Percentiles rank a stretch among this genome's conserved stretches.
phyloP scores from a whole-genome alignment of 2,113 vertebrate genomes.

The Nycticorax nycticorax region DNA sequence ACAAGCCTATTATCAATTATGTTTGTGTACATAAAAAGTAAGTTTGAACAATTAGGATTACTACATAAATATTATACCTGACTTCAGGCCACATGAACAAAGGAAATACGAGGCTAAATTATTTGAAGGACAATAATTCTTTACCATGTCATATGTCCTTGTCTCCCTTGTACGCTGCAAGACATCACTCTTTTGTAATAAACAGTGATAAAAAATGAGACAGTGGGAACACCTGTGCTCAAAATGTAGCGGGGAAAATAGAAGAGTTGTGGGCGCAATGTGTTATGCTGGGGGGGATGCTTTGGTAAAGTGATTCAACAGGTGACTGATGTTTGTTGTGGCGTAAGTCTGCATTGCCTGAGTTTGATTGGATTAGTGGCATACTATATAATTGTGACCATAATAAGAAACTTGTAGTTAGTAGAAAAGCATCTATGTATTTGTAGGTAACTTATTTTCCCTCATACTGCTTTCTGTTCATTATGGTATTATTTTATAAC shows the following conservation, averaged over 20 bases:
- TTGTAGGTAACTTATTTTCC: not conserved
- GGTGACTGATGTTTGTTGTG: not conserved
- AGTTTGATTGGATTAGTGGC: not conserved
- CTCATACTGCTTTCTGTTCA: not conserved
- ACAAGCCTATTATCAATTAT: not conserved
- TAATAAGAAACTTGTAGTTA: not conserved
- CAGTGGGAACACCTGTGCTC: not conserved
- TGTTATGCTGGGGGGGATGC: not conserved
- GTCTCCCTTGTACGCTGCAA: not conserved
- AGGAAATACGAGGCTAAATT: not conserved
- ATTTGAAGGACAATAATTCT: not conserved
- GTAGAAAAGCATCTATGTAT: not conserved
- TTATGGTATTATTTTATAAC: not conserved
- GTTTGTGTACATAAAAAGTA: slow-evolving; percentile 1
- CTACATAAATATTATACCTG: not conserved
- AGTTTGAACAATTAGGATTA: slow-evolving; percentile 7
- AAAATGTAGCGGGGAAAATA: not conserved
- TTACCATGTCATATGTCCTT: not conserved
- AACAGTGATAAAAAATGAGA: not conserved
- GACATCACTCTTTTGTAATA: not conserved
- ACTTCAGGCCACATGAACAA: not conserved
- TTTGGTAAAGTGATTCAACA: not conserved
- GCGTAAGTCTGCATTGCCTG: not conserved
- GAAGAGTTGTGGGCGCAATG: not conserved
- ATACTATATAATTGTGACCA: not conserved